These are phyloP conservation scores for Nomada ruficornis DNA, from an alignment of 2,888 invertebrate genomes.

Conservation along the genomic window DNA sequence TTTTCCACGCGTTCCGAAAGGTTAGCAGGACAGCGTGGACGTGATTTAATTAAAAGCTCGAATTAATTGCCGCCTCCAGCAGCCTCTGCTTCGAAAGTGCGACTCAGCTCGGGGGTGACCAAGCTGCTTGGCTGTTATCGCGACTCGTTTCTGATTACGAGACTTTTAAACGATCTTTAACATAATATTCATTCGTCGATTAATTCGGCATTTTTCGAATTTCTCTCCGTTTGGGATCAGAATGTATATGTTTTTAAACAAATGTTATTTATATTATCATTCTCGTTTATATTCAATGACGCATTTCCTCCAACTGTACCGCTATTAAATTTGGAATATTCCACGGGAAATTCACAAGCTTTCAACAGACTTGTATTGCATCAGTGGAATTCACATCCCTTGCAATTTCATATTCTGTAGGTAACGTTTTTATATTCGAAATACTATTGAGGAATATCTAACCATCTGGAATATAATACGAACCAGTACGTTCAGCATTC, in stretches of 20 bases:
- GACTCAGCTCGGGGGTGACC: neutral
- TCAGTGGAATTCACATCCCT: neutral
- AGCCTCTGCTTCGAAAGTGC: conserved; percentile 8
- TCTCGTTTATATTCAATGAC: too few species aligned
- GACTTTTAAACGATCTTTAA: neutral
- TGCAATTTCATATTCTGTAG: neutral
- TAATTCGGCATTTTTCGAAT: too few species aligned
- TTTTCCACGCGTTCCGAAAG: neutral
- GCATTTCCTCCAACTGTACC: too few species aligned
- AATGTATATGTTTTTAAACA: too few species aligned
- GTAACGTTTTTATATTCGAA: neutral
- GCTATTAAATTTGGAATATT: too few species aligned
- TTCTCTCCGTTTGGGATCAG: too few species aligned
- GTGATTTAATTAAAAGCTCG: conserved; percentile 46
- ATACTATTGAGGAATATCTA: neutral
- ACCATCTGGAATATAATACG: neutral
- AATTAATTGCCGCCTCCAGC: conserved; percentile 32
- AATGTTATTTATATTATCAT: too few species aligned
- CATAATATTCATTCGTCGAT: neutral
- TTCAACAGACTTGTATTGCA: neutral
- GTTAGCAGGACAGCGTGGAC: neutral
- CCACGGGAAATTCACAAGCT: neutral
- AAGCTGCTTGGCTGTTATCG: neutral
- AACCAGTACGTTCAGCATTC: neutral
- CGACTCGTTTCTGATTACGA: neutral